Evolutionary conservation across 2,797 vertebrate species (phyloP).

Genomic region (Menidia menidia): DNA sequence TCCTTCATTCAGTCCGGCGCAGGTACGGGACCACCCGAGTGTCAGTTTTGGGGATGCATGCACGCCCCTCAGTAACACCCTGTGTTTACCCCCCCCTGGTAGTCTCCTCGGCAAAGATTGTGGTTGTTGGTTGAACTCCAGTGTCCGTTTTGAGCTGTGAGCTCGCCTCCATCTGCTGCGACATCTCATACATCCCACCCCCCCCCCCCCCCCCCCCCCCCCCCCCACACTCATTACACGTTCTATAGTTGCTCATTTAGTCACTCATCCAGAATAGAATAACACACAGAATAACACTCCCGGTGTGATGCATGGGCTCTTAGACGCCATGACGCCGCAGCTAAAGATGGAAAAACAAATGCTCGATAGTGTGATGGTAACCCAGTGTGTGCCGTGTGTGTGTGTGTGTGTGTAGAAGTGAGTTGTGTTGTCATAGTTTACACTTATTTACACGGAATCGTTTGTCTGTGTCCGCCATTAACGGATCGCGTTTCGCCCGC

Average conservation of each 20-base stretch:
- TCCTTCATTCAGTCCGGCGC: slow-evolving; percentile 21
- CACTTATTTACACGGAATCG: background rate
- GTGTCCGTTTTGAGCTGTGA: slow-evolving; percentile 33
- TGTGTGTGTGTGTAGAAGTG: slow-evolving; percentile 4
- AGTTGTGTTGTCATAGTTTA: slow-evolving; percentile 4
- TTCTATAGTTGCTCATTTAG: slow-evolving; percentile 61
- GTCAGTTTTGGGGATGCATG: slow-evolving; percentile 4
- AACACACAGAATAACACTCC: slow-evolving; percentile 20
- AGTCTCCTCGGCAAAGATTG: background rate
- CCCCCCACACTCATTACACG: slow-evolving; percentile 63
- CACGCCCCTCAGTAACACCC: background rate
- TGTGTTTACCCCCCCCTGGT: background rate
- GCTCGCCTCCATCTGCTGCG: slow-evolving; percentile 52
- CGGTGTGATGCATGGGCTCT: slow-evolving; percentile 36
- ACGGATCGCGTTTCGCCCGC: slow-evolving; percentile 23
- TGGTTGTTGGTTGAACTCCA: slow-evolving; percentile 56
- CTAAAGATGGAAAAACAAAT: slow-evolving; percentile 18
- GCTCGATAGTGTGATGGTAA: slow-evolving; percentile 14
- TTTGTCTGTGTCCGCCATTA: slow-evolving; percentile 19
- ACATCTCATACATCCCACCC: slow-evolving; percentile 68
- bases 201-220: slow-evolving; percentile 51
- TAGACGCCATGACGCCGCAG: slow-evolving; percentile 29
- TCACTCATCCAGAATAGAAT: slow-evolving; percentile 44
- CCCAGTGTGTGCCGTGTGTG: background rate
- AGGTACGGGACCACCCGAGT: slow-evolving; percentile 45